phyloP scores from a whole-genome alignment of 2,888 invertebrate genomes.

The Campaea margaritaria region DNA sequence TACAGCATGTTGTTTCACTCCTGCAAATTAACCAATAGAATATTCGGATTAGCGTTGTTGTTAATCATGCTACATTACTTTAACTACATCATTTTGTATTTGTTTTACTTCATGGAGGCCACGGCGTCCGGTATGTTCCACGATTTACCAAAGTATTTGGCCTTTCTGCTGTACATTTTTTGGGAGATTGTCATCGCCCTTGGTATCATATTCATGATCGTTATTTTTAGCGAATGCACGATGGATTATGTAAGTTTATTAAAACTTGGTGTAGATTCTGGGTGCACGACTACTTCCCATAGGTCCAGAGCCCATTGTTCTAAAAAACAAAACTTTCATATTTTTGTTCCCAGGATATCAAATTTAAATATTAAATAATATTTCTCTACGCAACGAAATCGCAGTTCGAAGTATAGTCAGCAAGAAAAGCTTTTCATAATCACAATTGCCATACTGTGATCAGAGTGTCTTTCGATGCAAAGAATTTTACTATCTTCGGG shows the following conservation, averaged over 20 bases:
- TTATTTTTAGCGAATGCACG: conserved; percentile 58
- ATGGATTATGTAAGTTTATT: conserved; percentile 54
- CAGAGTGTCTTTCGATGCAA: too few relatives aligned
- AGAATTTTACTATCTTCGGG: too few relatives aligned
- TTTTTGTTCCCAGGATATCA: too few relatives aligned
- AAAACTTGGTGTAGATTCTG: not conserved
- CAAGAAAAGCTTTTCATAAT: too few relatives aligned
- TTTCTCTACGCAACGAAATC: too few relatives aligned
- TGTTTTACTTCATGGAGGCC: conserved; percentile 75
- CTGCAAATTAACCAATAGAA: conserved; percentile 46
- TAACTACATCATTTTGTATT: conserved; percentile 57
- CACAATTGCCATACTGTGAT: too few relatives aligned
- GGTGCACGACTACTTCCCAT: too few relatives aligned
- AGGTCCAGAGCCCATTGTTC: too few relatives aligned
- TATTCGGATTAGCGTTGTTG: conserved; percentile 58
- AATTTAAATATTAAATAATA: too few relatives aligned
- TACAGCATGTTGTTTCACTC: conserved; percentile 59
- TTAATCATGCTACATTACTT: conserved; percentile 54
- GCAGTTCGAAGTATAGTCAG: too few relatives aligned
- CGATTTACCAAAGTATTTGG: conserved; percentile 56
- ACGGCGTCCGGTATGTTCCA: conserved; percentile 67
- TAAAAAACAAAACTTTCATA: too few relatives aligned
- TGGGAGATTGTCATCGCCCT: conserved; percentile 64
- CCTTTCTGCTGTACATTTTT: conserved; percentile 60
- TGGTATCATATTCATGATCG: conserved; percentile 52